These are phyloP conservation scores for Drosophila sturtevanti DNA, from an alignment of 1,140 invertebrate genomes.

Conservation along the genomic window DNA sequence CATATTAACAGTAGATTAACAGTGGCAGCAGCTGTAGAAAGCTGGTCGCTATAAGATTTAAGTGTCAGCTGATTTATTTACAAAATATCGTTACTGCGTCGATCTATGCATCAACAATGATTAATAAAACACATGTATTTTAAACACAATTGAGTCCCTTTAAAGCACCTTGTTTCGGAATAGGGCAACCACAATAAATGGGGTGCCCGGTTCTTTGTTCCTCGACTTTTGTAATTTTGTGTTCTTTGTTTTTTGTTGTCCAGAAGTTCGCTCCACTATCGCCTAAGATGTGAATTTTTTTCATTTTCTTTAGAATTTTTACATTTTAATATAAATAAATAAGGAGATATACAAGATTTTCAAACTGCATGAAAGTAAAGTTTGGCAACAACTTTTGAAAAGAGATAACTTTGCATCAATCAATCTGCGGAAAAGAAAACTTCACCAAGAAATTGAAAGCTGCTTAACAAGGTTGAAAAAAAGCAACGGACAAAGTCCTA, in stretches of 20 bases:
- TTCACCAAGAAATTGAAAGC: background rate
- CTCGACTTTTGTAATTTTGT: background rate
- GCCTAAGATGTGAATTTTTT: background rate
- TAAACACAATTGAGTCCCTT: too few relatives aligned
- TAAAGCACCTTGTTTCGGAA: too few relatives aligned
- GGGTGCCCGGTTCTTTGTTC: background rate
- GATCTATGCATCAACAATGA: too few relatives aligned
- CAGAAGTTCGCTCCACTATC: slow-evolving; percentile 7
- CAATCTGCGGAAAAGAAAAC: slow-evolving; percentile 1
- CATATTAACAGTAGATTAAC: too few relatives aligned
- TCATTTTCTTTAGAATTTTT: background rate
- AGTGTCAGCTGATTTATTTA: too few relatives aligned
- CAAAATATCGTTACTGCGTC: too few relatives aligned
- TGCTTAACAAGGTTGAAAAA: background rate
- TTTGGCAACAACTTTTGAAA: slow-evolving; percentile 4
- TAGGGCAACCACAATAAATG: too few relatives aligned
- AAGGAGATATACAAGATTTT: slow-evolving; percentile 17
- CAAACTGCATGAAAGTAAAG: background rate
- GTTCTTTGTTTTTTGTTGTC: background rate
- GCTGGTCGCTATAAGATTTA: too few relatives aligned
- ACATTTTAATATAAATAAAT: slow-evolving; percentile 51
- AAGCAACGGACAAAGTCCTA: background rate
- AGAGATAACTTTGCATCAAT: slow-evolving; percentile 12
- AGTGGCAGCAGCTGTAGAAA: too few relatives aligned
- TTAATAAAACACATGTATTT: too few relatives aligned